These are phyloP conservation scores for Teinopalpus imperialis DNA, from an alignment of 2,888 invertebrate species.

Conservation along the genomic window DNA sequence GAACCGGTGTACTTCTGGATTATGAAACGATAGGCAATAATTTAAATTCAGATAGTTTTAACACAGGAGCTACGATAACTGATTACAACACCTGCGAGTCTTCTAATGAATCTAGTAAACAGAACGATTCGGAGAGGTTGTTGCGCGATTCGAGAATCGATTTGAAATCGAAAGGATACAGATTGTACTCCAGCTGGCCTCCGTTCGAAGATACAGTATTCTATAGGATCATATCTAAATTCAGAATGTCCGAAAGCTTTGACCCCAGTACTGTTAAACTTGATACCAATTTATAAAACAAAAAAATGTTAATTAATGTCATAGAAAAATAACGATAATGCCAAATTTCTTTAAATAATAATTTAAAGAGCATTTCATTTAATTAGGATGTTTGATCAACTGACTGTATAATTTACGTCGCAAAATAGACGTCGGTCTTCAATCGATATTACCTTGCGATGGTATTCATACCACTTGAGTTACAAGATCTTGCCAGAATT, in stretches of 20 bases:
- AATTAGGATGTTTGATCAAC: too few relatives aligned
- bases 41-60: conserved; percentile 11
- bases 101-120: conserved; percentile 25
- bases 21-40: background rate
- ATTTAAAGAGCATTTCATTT: too few relatives aligned
- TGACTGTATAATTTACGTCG: too few relatives aligned
- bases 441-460: too few relatives aligned
- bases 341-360: too few relatives aligned
- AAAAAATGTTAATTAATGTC: too few relatives aligned
- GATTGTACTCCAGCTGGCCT: conserved; percentile 64
- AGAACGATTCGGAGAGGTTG: conserved; percentile 35
- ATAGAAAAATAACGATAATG: too few relatives aligned
- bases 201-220: conserved; percentile 66
- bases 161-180: conserved; percentile 25
- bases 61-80: conserved; percentile 36
- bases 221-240: conserved; percentile 65
- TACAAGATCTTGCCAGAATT: too few relatives aligned
- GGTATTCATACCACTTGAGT: too few relatives aligned
- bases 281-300: conserved; percentile 4
- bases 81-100: conserved; percentile 44
- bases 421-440: too few relatives aligned
- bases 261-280: conserved; percentile 59
- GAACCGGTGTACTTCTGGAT: background rate
- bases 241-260: conserved; percentile 72
- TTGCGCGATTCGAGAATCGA: conserved; percentile 47